Evolutionary conservation across 1,140 invertebrate genomes (phyloP).

Genomic region (Lordiphosa mommai): DNA sequence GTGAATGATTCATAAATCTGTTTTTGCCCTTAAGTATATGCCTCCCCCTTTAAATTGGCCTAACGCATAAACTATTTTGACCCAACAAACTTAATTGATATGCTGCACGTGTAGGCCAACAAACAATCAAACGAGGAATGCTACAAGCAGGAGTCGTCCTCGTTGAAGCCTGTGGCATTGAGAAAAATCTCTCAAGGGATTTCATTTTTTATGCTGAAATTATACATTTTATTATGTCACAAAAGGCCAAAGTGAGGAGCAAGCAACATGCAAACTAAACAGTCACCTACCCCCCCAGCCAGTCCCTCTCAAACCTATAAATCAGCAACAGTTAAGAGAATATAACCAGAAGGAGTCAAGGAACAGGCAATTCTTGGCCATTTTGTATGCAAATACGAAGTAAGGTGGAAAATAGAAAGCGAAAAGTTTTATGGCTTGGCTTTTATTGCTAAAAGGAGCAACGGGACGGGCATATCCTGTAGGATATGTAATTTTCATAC

Average conservation of each 20-base stretch:
- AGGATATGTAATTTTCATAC: constrained; percentile 55
- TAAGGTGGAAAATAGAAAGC: constrained; percentile 46
- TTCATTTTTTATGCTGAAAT: constrained; percentile 65
- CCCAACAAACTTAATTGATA: constrained; percentile 68
- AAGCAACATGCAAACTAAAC: constrained; percentile 56
- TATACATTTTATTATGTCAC: constrained; percentile 71
- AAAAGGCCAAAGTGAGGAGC: constrained; percentile 11
- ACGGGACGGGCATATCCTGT: background rate
- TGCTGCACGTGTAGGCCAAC: constrained; percentile 50
- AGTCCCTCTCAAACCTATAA: constrained; percentile 20
- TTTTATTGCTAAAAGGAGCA: constrained; percentile 8
- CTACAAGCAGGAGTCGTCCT: background rate
- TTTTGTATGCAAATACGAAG: constrained; percentile 45
- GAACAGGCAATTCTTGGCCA: constrained; percentile 35
- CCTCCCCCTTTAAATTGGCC: constrained; percentile 8
- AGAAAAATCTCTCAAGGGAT: constrained; percentile 51
- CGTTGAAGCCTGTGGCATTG: background rate
- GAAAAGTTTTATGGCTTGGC: constrained; percentile 23
- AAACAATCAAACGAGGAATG: constrained; percentile 19
- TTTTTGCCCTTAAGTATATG: too few relatives aligned
- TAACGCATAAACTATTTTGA: constrained; percentile 57
- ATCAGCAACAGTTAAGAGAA: constrained; percentile 62
- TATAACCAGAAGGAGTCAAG: constrained; percentile 32
- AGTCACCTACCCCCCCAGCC: constrained; percentile 21
- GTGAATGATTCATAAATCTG: too few relatives aligned